phyloP scores from a whole-genome alignment of 2,113 vertebrate species.

The Heptranchias perlo region DNA sequence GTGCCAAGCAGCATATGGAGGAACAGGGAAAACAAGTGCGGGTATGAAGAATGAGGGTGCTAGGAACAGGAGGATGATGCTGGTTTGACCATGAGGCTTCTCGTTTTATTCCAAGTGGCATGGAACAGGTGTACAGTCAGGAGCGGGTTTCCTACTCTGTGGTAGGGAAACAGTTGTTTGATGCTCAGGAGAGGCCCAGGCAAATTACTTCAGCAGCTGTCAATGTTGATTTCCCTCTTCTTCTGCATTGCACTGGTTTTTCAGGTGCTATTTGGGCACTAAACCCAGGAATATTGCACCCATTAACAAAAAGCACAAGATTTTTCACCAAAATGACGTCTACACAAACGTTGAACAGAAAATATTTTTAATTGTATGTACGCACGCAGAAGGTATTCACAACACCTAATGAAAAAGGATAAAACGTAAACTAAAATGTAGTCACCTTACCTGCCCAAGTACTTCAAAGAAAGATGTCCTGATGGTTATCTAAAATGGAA shows the following conservation, averaged over 20 bases:
- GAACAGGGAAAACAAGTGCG: too few species aligned
- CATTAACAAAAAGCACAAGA: background rate
- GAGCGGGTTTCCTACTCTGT: too few species aligned
- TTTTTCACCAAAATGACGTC: background rate
- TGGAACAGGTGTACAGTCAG: too few species aligned
- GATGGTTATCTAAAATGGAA: conserved; percentile 67
- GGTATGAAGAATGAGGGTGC: too few species aligned
- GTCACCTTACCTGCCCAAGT: conserved; percentile 81
- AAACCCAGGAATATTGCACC: background rate
- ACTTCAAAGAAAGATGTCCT: conserved; percentile 77
- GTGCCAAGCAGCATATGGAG: too few species aligned
- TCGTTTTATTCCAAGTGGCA: too few species aligned
- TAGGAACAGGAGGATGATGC: too few species aligned
- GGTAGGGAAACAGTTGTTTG: too few species aligned
- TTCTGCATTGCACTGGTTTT: background rate
- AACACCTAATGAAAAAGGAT: background rate
- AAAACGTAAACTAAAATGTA: background rate
- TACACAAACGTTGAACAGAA: background rate
- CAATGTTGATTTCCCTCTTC: background rate
- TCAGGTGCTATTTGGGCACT: background rate
- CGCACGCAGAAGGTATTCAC: background rate
- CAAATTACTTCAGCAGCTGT: too few species aligned
- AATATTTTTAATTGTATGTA: background rate
- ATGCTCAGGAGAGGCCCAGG: too few species aligned
- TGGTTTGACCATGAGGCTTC: too few species aligned